A percentile compares a stretch with the other conserved stretches of the same genome.
These are phyloP conservation scores for Rhamnusium bicolor DNA, from an alignment of 2,888 invertebrate genomes.

Conservation along the genomic window DNA sequence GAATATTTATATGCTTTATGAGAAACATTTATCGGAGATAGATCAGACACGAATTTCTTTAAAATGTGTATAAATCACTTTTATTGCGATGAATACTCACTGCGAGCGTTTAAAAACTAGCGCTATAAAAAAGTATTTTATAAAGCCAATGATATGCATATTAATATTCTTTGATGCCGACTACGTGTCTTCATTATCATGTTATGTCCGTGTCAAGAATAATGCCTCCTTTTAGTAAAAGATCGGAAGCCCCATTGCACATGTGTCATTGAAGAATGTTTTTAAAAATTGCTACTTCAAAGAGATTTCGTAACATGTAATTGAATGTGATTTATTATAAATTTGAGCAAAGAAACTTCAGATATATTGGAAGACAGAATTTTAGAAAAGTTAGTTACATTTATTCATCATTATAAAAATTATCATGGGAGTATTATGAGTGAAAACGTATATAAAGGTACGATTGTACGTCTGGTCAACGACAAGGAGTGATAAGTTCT, in stretches of 20 bases:
- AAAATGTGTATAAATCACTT: not conserved
- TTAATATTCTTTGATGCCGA: slow-evolving; percentile 37
- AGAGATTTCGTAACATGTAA: too few species aligned
- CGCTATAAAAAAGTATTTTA: not conserved
- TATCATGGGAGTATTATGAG: too few species aligned
- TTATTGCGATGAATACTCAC: not conserved
- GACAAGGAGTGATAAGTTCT: too few species aligned
- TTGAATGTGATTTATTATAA: too few species aligned
- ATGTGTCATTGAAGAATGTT: not conserved
- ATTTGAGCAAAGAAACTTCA: too few species aligned
- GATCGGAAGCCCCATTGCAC: too few species aligned
- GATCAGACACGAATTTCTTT: not conserved
- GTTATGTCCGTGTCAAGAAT: slow-evolving; percentile 39
- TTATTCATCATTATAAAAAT: too few species aligned
- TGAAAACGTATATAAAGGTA: too few species aligned
- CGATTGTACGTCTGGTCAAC: too few species aligned
- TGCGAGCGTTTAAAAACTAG: not conserved
- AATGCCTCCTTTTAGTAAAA: slow-evolving; percentile 30
- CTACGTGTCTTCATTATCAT: slow-evolving; percentile 45
- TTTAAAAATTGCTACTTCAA: not conserved
- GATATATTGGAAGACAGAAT: too few species aligned
- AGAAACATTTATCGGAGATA: not conserved
- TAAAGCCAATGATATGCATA: slow-evolving; percentile 28
- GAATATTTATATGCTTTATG: not conserved
- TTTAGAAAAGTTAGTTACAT: too few species aligned